Percentiles rank a stretch among this genome's conserved stretches.
phyloP scores from a whole-genome alignment of 2,797 vertebrate genomes.

The Fringilla coelebs region DNA sequence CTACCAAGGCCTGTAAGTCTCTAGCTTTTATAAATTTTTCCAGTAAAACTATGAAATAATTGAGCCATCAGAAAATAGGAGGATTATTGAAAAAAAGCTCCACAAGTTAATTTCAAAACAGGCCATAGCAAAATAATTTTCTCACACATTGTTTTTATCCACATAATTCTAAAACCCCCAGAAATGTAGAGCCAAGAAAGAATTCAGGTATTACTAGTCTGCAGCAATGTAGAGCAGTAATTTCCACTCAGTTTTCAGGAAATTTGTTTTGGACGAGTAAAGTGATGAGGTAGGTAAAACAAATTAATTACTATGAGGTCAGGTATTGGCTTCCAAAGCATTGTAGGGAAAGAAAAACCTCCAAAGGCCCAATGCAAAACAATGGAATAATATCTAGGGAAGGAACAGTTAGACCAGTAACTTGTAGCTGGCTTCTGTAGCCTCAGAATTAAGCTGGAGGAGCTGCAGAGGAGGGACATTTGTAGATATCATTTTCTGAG shows the following conservation, averaged over 20 bases:
- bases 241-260: not conserved
- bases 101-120: not conserved
- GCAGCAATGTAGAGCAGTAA: not conserved
- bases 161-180: not conserved
- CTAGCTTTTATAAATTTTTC: not conserved
- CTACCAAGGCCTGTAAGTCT: not conserved
- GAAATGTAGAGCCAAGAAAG: not conserved
- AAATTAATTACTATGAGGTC: not conserved
- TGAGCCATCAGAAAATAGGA: not conserved
- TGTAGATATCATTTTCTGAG: not conserved
- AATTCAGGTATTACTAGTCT: not conserved
- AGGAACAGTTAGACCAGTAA: not conserved
- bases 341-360: not conserved
- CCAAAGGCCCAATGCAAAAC: fast-evolving
- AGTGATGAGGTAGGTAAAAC: not conserved
- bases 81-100: not conserved
- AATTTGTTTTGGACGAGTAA: not conserved
- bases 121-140: not conserved
- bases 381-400: not conserved
- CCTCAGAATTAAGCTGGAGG: not conserved
- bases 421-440: not conserved
- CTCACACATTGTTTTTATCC: not conserved
- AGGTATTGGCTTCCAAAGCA: not conserved
- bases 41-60: not conserved
- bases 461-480: not conserved